Evolutionary conservation across 2,113 vertebrate species (phyloP).

Genomic region (Lynx canadensis): DNA sequence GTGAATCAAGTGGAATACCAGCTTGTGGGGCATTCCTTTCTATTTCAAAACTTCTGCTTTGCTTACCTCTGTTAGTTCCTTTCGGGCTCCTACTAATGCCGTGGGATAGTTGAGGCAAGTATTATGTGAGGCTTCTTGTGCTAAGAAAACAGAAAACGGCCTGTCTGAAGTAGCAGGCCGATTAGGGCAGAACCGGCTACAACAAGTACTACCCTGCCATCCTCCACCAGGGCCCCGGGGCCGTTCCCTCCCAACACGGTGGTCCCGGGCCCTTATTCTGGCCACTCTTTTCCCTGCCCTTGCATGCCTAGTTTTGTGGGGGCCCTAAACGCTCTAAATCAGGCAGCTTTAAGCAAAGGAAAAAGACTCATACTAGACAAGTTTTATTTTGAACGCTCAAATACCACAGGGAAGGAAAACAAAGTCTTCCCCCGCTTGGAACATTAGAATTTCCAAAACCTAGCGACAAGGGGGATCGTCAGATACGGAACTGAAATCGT

Average conservation of each 20-base stretch:
- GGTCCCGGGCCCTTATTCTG: neutral
- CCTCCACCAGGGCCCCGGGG: neutral
- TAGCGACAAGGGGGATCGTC: neutral
- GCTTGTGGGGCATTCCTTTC: slow-evolving; percentile 10
- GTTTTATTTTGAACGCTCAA: slow-evolving; percentile 46
- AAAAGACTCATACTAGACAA: slow-evolving; percentile 22
- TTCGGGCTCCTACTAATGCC: slow-evolving; percentile 25
- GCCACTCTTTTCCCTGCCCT: neutral
- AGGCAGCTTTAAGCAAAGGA: neutral
- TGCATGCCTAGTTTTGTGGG: neutral
- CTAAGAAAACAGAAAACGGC: slow-evolving; percentile 6
- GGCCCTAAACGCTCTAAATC: neutral
- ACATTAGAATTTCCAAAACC: slow-evolving; percentile 51
- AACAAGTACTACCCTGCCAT: neutral
- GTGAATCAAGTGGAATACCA: slow-evolving; percentile 20
- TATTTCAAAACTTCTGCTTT: slow-evolving; percentile 28
- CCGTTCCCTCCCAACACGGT: neutral
- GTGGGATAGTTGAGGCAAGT: neutral
- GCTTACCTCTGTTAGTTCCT: slow-evolving; percentile 5
- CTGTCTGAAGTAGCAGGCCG: neutral
- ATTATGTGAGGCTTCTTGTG: slow-evolving; percentile 34
- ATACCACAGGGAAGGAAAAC: slow-evolving; percentile 41
- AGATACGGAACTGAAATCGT: neutral
- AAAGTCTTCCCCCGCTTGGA: neutral
- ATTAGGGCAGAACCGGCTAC: neutral